Conservation (phyloP, 2,797 vertebrate genomes). For the Lacerta agilis region DNA sequence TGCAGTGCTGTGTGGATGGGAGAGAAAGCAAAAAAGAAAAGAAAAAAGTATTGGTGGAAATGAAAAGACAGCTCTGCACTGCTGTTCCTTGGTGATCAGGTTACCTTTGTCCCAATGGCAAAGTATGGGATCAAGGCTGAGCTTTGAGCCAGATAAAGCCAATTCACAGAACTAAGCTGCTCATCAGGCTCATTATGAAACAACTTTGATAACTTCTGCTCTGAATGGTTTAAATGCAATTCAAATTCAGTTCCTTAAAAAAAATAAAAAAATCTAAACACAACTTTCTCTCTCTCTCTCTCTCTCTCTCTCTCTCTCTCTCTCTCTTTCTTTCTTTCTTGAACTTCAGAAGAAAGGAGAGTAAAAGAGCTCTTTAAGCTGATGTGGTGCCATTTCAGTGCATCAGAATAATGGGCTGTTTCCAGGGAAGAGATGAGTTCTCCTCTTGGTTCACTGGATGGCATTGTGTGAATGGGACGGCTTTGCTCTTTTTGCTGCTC, state of each 20-base stretch:
- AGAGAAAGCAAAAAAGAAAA: too few species aligned
- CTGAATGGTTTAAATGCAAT: not conserved
- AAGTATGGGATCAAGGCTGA: not conserved
- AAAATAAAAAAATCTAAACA: not conserved
- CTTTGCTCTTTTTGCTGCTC: slow-evolving; percentile 60
- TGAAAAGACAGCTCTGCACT: not conserved
- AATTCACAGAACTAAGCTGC: not conserved
- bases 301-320: slow-evolving; percentile 18
- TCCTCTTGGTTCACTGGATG: slow-evolving; percentile 67
- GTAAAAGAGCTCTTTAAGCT: slow-evolving; percentile 60
- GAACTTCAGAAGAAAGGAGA: slow-evolving; percentile 32
- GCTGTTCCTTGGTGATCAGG: not conserved
- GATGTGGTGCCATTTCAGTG: slow-evolving; percentile 27
- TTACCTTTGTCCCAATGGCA: not conserved
- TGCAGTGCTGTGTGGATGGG: not conserved
- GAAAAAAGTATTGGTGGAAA: not conserved
- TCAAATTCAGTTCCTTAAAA: not conserved
- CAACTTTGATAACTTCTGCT: too few species aligned
- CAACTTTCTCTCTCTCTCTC: too few species aligned
- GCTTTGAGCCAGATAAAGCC: not conserved
- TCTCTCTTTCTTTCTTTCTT: not conserved
- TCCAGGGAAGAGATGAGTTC: slow-evolving; percentile 48
- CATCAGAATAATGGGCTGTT: slow-evolving; percentile 45
- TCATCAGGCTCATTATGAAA: not conserved
- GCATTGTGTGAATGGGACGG: slow-evolving; percentile 56